Conservation (phyloP, 2,888 invertebrate genomes). For the Coelinius sp. region DNA sequence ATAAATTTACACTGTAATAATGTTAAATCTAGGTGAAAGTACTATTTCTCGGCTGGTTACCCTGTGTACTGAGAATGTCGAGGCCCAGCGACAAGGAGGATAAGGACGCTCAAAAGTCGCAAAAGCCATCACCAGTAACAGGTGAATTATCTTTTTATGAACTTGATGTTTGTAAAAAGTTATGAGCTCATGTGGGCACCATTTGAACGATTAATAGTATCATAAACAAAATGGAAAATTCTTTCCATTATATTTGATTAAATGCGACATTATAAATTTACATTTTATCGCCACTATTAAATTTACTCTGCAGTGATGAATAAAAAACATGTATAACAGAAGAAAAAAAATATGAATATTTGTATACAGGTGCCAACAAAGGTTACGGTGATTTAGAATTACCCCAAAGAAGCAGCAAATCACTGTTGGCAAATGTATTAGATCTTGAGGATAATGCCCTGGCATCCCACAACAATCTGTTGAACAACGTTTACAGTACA, state of each 20-base stretch:
- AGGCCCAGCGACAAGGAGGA: slow-evolving; percentile 75
- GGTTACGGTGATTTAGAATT: slow-evolving; percentile 85
- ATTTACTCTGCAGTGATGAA: too few species aligned
- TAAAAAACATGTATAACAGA: neutral
- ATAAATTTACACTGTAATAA: slow-evolving; percentile 4
- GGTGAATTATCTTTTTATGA: slow-evolving; percentile 51
- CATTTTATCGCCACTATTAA: too few species aligned
- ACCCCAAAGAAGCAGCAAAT: slow-evolving; percentile 93
- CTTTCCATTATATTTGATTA: too few species aligned
- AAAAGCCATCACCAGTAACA: slow-evolving; percentile 69
- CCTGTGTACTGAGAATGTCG: slow-evolving; percentile 96
- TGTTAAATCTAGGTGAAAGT: slow-evolving; percentile 80
- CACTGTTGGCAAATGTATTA: slow-evolving; percentile 94
- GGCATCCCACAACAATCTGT: slow-evolving; percentile 67
- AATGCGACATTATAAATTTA: too few species aligned
- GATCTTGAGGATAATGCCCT: slow-evolving; percentile 93
- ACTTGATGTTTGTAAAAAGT: slow-evolving; percentile 1
- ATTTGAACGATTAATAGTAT: neutral
- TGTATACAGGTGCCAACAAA: slow-evolving; percentile 77
- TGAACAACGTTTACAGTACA: slow-evolving; percentile 70
- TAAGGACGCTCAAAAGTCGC: slow-evolving; percentile 66
- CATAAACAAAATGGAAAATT: too few species aligned
- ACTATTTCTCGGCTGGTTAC: slow-evolving; percentile 97
- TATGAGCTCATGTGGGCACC: neutral
- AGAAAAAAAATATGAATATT: neutral